phyloP scores from a whole-genome alignment of 2,797 vertebrate genomes.

The Enteromius anoplus region DNA sequence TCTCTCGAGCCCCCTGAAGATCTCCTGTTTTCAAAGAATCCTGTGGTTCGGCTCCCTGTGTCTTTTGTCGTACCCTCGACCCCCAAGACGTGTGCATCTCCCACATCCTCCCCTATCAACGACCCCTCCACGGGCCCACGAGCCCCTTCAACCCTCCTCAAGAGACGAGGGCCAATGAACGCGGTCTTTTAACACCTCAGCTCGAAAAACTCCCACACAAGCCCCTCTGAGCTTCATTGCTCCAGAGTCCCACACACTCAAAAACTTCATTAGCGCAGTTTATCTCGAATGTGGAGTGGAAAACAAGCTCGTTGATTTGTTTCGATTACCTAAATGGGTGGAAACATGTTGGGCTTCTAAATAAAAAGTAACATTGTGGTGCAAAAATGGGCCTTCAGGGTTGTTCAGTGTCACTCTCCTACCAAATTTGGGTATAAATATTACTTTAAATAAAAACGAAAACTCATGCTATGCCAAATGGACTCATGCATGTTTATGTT shows the following conservation, averaged over 20 bases:
- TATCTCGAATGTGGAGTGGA: neutral
- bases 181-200: slow-evolving; percentile 30
- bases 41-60: slow-evolving; percentile 71
- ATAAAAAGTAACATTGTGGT: neutral
- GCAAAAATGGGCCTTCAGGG: neutral
- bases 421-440: too few species aligned
- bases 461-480: too few species aligned
- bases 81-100: slow-evolving; percentile 62
- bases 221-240: slow-evolving; percentile 11
- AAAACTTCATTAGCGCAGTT: slow-evolving; percentile 6
- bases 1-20: slow-evolving; percentile 71
- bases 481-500: too few species aligned
- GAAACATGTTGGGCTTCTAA: neutral
- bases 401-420: neutral
- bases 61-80: slow-evolving; percentile 63
- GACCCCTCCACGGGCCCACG: slow-evolving; percentile 65
- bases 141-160: slow-evolving; percentile 30
- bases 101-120: slow-evolving; percentile 77
- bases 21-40: slow-evolving; percentile 84
- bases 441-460: too few species aligned
- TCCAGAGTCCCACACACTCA: neutral
- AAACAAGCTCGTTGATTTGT: neutral
- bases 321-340: neutral
- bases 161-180: slow-evolving; percentile 36
- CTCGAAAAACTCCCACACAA: slow-evolving; percentile 54